Conservation (phyloP, 2,113 vertebrate genomes). For the Sminthopsis crassicaudata region DNA sequence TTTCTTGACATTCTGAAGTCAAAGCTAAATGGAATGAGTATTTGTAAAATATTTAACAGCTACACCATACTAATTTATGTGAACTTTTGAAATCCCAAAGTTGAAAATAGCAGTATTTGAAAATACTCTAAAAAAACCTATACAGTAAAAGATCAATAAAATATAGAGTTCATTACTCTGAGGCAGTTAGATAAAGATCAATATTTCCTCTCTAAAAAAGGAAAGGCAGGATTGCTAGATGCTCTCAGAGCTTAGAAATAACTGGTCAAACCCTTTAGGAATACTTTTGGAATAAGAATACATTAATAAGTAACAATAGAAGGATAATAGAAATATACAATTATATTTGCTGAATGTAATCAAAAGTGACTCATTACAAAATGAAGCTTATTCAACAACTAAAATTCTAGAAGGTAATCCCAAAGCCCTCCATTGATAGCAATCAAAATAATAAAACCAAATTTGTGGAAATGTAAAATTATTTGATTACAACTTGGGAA, state of each 20-base stretch:
- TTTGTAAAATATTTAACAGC: not conserved
- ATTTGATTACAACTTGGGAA: not conserved
- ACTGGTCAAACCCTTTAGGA: not conserved
- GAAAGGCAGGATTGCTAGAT: not conserved
- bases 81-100: not conserved
- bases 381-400: not conserved
- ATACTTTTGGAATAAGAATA: not conserved
- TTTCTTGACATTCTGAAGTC: not conserved
- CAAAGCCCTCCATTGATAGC: not conserved
- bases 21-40: not conserved
- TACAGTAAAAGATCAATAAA: not conserved
- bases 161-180: not conserved
- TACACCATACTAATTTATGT: not conserved
- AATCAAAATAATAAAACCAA: not conserved
- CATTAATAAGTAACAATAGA: not conserved
- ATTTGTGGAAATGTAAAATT: not conserved
- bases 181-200: not conserved
- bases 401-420: not conserved
- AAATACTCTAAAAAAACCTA: not conserved
- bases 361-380: not conserved
- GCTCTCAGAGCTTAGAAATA: not conserved
- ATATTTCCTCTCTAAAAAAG: not conserved
- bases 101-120: not conserved
- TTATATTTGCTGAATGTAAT: not conserved
- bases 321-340: not conserved